phyloP scores from a whole-genome alignment of 2,888 invertebrate species.

The Caenorhabditis auriculariae region DNA sequence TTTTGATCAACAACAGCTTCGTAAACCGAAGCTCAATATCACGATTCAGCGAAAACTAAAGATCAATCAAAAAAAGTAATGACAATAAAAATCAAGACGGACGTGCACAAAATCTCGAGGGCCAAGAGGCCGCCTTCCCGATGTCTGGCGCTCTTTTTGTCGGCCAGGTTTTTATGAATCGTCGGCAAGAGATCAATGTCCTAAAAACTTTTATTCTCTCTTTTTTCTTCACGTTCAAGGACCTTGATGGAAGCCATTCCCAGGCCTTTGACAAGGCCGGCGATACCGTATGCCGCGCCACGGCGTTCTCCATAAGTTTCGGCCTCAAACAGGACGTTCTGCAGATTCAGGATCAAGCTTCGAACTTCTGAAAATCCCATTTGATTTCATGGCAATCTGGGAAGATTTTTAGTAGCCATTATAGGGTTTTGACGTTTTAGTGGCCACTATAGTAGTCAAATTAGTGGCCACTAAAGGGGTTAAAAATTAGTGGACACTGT shows the following conservation, averaged over 20 bases:
- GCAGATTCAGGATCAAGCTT: constrained; percentile 83
- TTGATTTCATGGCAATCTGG: constrained; percentile 86
- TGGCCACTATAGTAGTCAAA: too few relatives aligned
- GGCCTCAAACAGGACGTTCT: constrained; percentile 83
- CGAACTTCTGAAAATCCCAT: constrained; percentile 84
- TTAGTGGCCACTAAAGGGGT: too few relatives aligned
- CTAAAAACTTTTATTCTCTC: constrained; percentile 72
- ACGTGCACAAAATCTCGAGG: constrained; percentile 78
- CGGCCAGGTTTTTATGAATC: constrained; percentile 79
- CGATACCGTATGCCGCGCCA: constrained; percentile 89
- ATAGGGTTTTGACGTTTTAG: too few relatives aligned
- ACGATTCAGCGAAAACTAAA: too few relatives aligned
- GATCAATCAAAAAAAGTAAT: too few relatives aligned
- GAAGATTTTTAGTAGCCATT: too few relatives aligned
- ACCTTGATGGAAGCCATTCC: constrained; percentile 81
- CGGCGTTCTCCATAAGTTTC: constrained; percentile 88
- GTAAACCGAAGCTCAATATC: too few relatives aligned
- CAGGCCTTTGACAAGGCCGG: constrained; percentile 90
- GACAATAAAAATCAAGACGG: not conserved
- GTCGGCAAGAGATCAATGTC: constrained; percentile 92
- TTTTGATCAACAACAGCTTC: too few relatives aligned
- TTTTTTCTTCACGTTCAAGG: not conserved
- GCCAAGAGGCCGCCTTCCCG: constrained; percentile 91
- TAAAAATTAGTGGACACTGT: too few relatives aligned
- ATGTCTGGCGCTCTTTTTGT: constrained; percentile 91